Base-by-base conservation (phyloP, 2,797 vertebrate species). In the Valencia hispanica region DNA sequence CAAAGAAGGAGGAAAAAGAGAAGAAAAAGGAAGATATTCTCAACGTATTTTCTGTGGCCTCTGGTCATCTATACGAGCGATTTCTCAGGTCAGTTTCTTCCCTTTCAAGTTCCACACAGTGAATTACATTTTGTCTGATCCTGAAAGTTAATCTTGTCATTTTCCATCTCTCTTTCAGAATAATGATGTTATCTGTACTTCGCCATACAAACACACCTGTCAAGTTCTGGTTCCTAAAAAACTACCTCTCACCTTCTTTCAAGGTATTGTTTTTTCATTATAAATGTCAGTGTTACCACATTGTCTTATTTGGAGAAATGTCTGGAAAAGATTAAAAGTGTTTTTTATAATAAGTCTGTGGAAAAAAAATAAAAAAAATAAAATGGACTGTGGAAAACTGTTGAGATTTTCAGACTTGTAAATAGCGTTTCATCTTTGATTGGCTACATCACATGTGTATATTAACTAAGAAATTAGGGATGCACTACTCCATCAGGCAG, bases 181-280 rank as follows among this genome's bases (percentile, higher is more conserved):
- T 98, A 90, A 99, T 99, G 98, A 99, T 99, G 98, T 95, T 99
- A 75, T 99, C 98, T 45, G 97, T 99, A 82, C 94, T 99, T 74
- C 96, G 90, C 69, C 95, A 99, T 81, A 99, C 98, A 75, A 92
- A 96, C 93, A 97, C 97, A 6, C 96, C 97, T 2, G 96, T 99
- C 90, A 99, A 99, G 92, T 99, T 99, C 92, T 99, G 98, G 98
- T 98, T 99, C 93, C 95, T 99, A 88, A 98, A 99, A 94, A 99
- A 98, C 91, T 99, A 98, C 84, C 97, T 99, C 70, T 99, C 98
- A 0, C 98, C 98, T 12, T 97, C 96, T 70, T 99, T 99, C 94
- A 99, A 98, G 96, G 98, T 99, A 94, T 39, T 63, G 25, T 11
- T 71, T 68, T 57, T 39, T 55, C 34, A 27, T 39, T 4, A 5